A percentile compares a stretch with the other conserved stretches of the same genome.
Evolutionary conservation across 2,888 invertebrate genomes (phyloP).

Genomic region (Caenorhabditis macrosperma): DNA sequence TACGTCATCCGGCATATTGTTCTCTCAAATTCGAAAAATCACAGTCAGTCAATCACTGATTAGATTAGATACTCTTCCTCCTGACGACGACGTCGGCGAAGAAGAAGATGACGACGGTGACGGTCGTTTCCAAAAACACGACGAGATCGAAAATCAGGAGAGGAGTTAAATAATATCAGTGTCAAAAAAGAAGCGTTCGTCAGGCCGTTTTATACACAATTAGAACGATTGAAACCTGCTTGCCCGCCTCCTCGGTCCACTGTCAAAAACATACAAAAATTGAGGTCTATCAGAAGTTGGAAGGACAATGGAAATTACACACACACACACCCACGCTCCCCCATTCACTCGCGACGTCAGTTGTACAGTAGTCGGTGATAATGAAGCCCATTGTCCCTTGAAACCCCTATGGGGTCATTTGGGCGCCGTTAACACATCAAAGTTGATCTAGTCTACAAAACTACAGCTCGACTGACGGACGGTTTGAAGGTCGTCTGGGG

Average conservation of each 20-base stretch:
- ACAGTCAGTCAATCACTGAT: conserved; percentile 1
- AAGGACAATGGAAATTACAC: conserved; percentile 21
- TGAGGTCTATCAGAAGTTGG: neutral
- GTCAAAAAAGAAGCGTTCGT: conserved; percentile 14
- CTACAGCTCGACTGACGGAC: neutral
- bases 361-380: neutral
- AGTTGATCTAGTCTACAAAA: neutral
- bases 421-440: neutral
- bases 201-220: conserved; percentile 12
- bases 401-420: neutral
- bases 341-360: neutral
- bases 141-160: neutral
- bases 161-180: neutral
- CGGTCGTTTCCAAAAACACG: neutral
- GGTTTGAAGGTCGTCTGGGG: neutral
- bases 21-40: conserved; percentile 8
- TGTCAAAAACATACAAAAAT: conserved; percentile 14
- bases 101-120: too few relatives aligned
- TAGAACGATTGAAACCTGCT: conserved; percentile 13
- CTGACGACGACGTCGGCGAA: too few relatives aligned
- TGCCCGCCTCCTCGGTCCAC: conserved; percentile 2
- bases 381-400: conserved; percentile 1
- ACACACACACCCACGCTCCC: too few relatives aligned
- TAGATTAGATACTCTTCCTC: neutral
- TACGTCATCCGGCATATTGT: conserved; percentile 3